A percentile compares a stretch with the other conserved stretches of the same genome.
phyloP scores from a whole-genome alignment of 2,797 vertebrate species.

The Cuniculus paca region DNA sequence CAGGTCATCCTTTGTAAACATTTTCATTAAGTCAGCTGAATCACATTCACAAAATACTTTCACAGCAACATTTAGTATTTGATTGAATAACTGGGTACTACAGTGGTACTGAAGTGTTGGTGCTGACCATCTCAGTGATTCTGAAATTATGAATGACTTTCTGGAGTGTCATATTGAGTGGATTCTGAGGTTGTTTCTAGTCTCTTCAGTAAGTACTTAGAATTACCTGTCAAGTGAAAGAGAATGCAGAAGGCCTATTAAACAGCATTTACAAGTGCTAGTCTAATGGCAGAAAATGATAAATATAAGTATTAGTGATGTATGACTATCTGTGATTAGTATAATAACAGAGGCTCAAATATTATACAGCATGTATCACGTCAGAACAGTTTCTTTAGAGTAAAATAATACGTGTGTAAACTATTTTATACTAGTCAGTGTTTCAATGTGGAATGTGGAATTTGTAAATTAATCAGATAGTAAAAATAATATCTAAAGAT shows the following conservation, averaged over 20 bases:
- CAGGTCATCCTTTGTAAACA: not conserved
- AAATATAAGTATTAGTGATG: not conserved
- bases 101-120: not conserved
- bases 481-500: conserved; percentile 17
- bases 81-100: not conserved
- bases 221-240: not conserved
- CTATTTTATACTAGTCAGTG: not conserved
- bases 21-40: not conserved
- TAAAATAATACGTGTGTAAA: not conserved
- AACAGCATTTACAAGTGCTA: not conserved
- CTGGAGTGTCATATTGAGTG: not conserved
- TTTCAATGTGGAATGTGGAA: conserved; percentile 4
- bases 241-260: not conserved
- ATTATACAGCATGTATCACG: not conserved
- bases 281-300: not conserved
- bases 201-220: not conserved
- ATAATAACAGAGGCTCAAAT: not conserved
- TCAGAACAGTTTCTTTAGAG: not conserved
- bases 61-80: not conserved
- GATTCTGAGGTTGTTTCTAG: not conserved
- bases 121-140: not conserved
- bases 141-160: not conserved
- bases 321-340: not conserved
- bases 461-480: not conserved
- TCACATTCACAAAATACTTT: not conserved